A percentile compares a stretch with the other conserved stretches of the same genome.
Conservation (phyloP, 2,113 vertebrate genomes). For the Cichladusa arquata region DNA sequence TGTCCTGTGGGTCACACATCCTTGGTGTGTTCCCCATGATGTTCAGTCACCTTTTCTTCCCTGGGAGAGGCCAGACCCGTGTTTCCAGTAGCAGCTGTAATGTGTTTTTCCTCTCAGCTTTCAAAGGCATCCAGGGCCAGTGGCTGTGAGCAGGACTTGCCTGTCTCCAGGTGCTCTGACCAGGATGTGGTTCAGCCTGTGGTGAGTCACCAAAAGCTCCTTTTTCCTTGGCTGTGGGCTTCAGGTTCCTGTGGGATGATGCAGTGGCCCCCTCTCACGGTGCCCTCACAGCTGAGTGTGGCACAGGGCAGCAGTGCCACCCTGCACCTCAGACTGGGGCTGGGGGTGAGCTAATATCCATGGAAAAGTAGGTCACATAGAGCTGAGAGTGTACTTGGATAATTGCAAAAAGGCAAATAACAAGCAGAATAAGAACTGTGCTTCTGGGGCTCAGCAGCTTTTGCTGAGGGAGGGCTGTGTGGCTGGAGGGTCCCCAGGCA, state of each 20-base stretch:
- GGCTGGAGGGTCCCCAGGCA: background rate
- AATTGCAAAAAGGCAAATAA: background rate
- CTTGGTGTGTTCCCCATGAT: background rate
- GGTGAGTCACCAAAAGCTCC: conserved; percentile 56
- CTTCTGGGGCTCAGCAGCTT: background rate
- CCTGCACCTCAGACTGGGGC: background rate
- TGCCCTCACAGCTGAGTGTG: background rate
- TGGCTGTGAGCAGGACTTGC: conserved; percentile 34
- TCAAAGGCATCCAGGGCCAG: conserved; percentile 65
- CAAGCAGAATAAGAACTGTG: background rate
- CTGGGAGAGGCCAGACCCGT: background rate
- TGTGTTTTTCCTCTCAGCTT: background rate
- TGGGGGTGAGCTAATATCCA: background rate
- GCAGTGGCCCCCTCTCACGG: background rate
- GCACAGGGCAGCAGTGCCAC: background rate
- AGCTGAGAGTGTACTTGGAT: background rate
- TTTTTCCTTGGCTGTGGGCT: background rate
- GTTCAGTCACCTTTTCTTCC: background rate
- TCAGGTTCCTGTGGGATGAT: fast-evolving
- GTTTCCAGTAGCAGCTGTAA: background rate
- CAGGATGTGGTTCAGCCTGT: background rate
- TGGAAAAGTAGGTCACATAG: background rate
- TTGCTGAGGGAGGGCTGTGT: background rate
- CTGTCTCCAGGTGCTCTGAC: background rate
- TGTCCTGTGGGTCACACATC: background rate